phyloP scores from a whole-genome alignment of 2,888 invertebrate genomes.

The Dasysyrphus tricinctus region DNA sequence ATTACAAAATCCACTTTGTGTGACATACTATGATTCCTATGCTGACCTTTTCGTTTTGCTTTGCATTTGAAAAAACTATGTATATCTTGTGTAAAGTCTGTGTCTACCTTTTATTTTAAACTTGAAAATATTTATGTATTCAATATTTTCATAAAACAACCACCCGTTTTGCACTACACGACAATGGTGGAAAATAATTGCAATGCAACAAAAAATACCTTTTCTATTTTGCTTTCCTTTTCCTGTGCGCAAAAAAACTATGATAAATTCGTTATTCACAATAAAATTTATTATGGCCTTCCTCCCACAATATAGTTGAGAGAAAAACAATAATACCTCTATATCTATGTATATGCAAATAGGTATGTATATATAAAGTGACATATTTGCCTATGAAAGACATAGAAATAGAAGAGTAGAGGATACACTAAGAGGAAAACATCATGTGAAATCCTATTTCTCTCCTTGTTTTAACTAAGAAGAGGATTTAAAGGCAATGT shows the following conservation, averaged over 20 bases:
- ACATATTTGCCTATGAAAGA: constrained; percentile 7
- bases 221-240: constrained; percentile 30
- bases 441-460: background rate
- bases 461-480: background rate
- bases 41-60: background rate
- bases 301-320: constrained; percentile 22
- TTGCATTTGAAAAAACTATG: background rate
- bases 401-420: background rate
- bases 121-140: constrained; percentile 1
- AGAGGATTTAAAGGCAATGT: background rate
- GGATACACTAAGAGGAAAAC: background rate
- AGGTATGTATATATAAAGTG: background rate
- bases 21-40: too few species aligned
- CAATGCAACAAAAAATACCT: background rate
- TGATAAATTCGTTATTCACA: constrained; percentile 44
- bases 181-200: background rate
- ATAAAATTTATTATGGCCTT: constrained; percentile 40
- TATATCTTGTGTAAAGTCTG: background rate
- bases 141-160: background rate
- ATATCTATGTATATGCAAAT: background rate
- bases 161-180: background rate
- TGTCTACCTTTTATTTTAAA: background rate
- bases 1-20: too few species aligned
- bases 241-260: constrained; percentile 29
- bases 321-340: constrained; percentile 13